Percentiles rank a stretch among this genome's conserved stretches.
These are phyloP conservation scores for Mungos mungo DNA, from an alignment of 2,113 vertebrate species.

Conservation along the genomic window DNA sequence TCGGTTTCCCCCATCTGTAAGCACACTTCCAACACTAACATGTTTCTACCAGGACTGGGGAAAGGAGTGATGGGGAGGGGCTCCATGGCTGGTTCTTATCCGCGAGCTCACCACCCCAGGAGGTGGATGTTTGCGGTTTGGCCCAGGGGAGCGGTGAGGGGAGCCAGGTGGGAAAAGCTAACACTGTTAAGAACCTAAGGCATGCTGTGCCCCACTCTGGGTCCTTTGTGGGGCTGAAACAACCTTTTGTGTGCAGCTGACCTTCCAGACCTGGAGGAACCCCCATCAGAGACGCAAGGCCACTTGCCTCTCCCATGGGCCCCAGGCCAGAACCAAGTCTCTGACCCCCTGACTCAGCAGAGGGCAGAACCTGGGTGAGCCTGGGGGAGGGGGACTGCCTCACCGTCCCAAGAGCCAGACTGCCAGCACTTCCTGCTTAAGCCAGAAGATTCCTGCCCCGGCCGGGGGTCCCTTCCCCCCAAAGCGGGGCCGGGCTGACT, in stretches of 20 bases:
- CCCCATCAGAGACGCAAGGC: neutral
- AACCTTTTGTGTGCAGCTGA: neutral
- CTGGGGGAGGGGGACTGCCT: neutral
- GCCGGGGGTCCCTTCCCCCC: neutral
- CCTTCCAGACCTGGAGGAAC: neutral
- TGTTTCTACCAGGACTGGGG: neutral
- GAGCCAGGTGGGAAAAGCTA: neutral
- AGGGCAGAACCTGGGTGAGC: conserved; percentile 67
- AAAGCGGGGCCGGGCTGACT: neutral
- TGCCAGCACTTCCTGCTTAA: conserved; percentile 44
- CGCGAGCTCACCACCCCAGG: conserved; percentile 38
- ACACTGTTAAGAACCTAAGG: neutral
- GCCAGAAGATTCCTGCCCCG: neutral
- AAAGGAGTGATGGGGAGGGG: neutral
- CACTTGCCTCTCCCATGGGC: conserved; percentile 71
- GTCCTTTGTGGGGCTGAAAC: neutral
- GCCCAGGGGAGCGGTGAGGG: conserved; percentile 2
- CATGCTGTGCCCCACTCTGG: neutral
- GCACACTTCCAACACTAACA: neutral
- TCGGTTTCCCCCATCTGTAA: conserved; percentile 36
- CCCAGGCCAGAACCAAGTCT: conserved; percentile 69
- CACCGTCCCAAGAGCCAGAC: neutral
- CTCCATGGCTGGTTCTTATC: neutral
- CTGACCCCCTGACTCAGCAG: conserved; percentile 85
- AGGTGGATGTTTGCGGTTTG: conserved; percentile 54